Conservation (phyloP, 2,888 invertebrate genomes). For the Oscheius sp. region DNA sequence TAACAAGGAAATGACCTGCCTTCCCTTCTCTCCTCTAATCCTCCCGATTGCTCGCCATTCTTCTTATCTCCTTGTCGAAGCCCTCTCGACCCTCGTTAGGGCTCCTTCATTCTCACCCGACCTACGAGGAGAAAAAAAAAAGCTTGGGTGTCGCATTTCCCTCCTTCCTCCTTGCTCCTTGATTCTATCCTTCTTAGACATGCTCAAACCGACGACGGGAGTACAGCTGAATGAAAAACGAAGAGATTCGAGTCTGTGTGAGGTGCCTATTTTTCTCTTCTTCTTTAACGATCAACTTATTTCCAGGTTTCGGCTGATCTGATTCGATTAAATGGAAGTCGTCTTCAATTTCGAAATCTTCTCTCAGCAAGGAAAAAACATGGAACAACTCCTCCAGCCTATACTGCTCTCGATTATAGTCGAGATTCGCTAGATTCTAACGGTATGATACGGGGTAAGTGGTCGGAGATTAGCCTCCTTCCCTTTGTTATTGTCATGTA, state of each 20-base stretch:
- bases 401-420: slow-evolving; percentile 67
- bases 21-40: not conserved
- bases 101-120: not conserved
- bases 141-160: not conserved
- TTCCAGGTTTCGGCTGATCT: slow-evolving; percentile 69
- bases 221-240: not conserved
- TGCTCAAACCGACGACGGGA: slow-evolving; percentile 24
- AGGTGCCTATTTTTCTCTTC: slow-evolving; percentile 19
- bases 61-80: not conserved
- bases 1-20: too few species aligned
- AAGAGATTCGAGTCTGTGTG: slow-evolving; percentile 31
- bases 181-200: not conserved
- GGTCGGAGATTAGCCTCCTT: too few species aligned
- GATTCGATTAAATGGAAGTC: slow-evolving; percentile 64
- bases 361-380: slow-evolving; percentile 67
- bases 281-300: not conserved
- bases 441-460: slow-evolving; percentile 39
- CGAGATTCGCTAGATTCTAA: slow-evolving; percentile 66
- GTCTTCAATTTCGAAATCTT: slow-evolving; percentile 68
- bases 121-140: not conserved
- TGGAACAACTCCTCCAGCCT: slow-evolving; percentile 67
- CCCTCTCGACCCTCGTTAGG: not conserved
- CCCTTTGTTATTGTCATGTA: not conserved
- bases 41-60: not conserved
- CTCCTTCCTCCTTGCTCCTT: not conserved